These are phyloP conservation scores for Athrips mouffetella DNA, from an alignment of 2,888 invertebrate species.

Conservation along the genomic window DNA sequence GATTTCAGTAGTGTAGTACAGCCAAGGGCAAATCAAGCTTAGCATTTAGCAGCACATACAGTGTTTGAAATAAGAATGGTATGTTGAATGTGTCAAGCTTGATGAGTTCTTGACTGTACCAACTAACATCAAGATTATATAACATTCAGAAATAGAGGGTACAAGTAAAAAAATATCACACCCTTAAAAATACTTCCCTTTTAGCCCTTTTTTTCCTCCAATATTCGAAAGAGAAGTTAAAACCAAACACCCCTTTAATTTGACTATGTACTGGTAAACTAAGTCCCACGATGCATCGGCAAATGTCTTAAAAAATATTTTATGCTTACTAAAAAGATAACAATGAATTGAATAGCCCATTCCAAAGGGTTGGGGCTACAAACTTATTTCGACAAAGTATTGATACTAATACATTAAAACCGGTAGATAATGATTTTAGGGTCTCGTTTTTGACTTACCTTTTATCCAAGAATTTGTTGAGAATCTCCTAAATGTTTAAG, in stretches of 20 bases:
- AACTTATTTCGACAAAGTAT: not conserved
- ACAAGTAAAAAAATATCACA: not conserved
- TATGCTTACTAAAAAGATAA: constrained; percentile 12
- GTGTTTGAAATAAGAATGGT: too few species aligned
- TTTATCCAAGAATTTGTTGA: not conserved
- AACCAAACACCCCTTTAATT: too few species aligned
- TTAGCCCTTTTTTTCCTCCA: too few species aligned
- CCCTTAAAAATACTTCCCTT: constrained; percentile 2
- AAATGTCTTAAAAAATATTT: constrained; percentile 7
- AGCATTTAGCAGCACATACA: too few species aligned
- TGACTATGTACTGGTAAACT: too few species aligned
- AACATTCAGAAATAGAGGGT: not conserved
- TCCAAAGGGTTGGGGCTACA: not conserved
- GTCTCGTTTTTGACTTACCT: not conserved
- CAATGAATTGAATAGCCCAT: constrained; percentile 11
- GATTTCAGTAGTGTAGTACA: too few species aligned
- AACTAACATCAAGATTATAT: not conserved
- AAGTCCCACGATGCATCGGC: constrained; percentile 10
- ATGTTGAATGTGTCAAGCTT: too few species aligned
- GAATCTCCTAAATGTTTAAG: too few species aligned
- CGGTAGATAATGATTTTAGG: constrained; percentile 3
- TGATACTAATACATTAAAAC: not conserved
- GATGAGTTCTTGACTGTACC: too few species aligned
- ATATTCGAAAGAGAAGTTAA: too few species aligned
- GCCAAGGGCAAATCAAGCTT: too few species aligned